Evolutionary conservation across 2,797 vertebrate species (phyloP), one percentile per base, ranked within the genome.

Genomic region (Tolypeutes matacus): DNA sequence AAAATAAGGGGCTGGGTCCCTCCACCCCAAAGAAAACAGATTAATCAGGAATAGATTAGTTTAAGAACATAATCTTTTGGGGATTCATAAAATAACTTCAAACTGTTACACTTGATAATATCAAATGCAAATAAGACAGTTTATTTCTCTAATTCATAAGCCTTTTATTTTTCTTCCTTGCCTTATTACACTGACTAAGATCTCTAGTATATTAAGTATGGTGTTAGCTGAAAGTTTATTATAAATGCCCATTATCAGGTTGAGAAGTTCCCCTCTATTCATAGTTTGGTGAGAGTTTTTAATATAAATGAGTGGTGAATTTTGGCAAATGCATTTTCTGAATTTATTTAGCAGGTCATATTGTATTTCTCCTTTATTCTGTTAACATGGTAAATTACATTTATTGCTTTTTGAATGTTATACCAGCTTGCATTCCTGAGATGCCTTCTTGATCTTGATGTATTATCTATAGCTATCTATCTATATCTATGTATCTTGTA

Each of bases 91-190:
- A n/a, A n/a, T n/a, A n/a, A n/a, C n/a, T n/a, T n/a, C n/a, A n/a
- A n/a, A n/a, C n/a, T n/a, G n/a, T n/a, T 46, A 46, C 42, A 72
- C 42, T 5, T 81, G n/a, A 51, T 89, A 34, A 17, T 76, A 29
- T 65, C 25, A 53, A 17, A 53, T 91, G 34, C 58, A 83, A 83
- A 83, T 91, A 83, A 58, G 12, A 53, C 53, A 18, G 15, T 53
- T 17, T 53, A 53, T 53, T 53, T 75, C 34, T 78, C 25, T 7
- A 2, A 29, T 58, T 29, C 34, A 8, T 65, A 75, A 75, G 29
- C 49, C 49, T 93, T 88, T 93, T 86, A 65, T 65, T 82, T 93
- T 12, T 75, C 49, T 86, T 42, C 39, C 58, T 83, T 89, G 17
- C 21, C 18, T 82, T 49, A 25, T 7, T n/a, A n/a, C n/a, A n/a